A percentile compares a stretch with the other conserved stretches of the same genome.
Conservation (phyloP, 2,797 vertebrate species). For the Cynodonichthys magdalenae region DNA sequence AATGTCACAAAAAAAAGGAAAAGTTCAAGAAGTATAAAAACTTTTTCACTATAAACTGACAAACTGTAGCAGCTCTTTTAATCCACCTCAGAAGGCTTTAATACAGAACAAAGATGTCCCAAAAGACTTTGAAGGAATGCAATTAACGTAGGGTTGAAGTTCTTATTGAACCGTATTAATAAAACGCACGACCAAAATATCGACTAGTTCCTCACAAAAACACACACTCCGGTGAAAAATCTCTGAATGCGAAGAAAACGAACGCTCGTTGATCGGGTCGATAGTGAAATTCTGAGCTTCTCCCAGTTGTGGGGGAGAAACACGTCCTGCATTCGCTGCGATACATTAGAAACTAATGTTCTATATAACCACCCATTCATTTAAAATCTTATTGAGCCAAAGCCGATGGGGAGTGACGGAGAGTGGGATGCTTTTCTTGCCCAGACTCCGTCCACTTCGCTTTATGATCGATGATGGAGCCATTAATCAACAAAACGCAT, state of each 20-base stretch:
- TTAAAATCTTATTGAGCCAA: slow-evolving; percentile 59
- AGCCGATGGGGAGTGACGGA: slow-evolving; percentile 59
- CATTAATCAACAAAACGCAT: slow-evolving; percentile 75
- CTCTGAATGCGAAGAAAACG: slow-evolving; percentile 17
- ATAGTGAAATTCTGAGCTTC: slow-evolving; percentile 41
- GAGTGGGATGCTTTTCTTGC: slow-evolving; percentile 50
- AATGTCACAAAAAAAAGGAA: no score
- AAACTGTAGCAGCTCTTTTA: no score
- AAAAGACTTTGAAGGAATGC: background rate
- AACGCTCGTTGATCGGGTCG: slow-evolving; percentile 23
- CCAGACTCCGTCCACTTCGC: slow-evolving; percentile 40
- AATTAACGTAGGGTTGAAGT: slow-evolving; percentile 20
- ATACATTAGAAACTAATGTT: slow-evolving; percentile 36
- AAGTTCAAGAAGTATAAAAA: no score
- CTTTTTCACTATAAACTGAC: no score
- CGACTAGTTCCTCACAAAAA: slow-evolving; percentile 32
- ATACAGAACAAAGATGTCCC: background rate
- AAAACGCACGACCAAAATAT: slow-evolving; percentile 38
- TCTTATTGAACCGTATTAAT: slow-evolving; percentile 29
- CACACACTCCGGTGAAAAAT: slow-evolving; percentile 21
- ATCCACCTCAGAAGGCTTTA: background rate
- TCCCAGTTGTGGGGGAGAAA: slow-evolving; percentile 28
- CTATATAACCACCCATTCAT: slow-evolving; percentile 62
- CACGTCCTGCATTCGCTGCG: slow-evolving; percentile 11
- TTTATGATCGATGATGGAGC: slow-evolving; percentile 65